Conservation (phyloP, 92 coral and sea anemone species). For the Actinernus sp. region DNA sequence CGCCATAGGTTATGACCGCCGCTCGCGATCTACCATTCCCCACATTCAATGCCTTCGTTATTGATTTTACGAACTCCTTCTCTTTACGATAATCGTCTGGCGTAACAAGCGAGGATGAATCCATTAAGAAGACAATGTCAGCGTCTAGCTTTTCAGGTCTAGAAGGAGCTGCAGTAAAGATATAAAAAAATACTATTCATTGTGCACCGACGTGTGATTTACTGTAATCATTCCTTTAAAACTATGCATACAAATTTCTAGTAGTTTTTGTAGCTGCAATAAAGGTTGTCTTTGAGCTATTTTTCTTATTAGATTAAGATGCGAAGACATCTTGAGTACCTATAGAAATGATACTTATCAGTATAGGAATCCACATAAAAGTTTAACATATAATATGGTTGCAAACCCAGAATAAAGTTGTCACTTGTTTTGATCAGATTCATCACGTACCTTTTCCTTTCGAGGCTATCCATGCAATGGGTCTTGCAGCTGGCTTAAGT, state of each 20-base stretch:
- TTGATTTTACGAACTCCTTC: slow-evolving; percentile 55
- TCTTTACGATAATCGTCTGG: slow-evolving; percentile 40
- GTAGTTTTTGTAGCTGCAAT: no score
- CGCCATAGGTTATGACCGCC: slow-evolving; percentile 81
- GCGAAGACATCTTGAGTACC: no score
- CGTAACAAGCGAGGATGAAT: slow-evolving; percentile 65
- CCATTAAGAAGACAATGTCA: slow-evolving; percentile 78
- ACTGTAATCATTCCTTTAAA: no score
- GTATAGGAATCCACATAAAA: no score
- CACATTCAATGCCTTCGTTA: slow-evolving; percentile 59
- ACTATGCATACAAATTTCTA: no score
- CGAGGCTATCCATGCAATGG: slow-evolving; percentile 6
- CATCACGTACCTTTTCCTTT: slow-evolving; percentile 2
- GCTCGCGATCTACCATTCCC: slow-evolving; percentile 63
- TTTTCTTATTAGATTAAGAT: no score
- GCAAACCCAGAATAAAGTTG: no score
- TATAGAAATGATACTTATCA: no score
- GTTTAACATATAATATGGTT: no score
- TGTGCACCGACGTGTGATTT: no score
- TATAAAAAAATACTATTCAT: neutral
- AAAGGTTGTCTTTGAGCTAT: no score
- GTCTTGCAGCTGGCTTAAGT: slow-evolving; percentile 9
- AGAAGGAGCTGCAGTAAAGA: neutral
- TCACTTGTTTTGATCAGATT: no score
- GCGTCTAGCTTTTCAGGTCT: slow-evolving; percentile 30